These are phyloP conservation scores for Tachystola acroxantha DNA, from an alignment of 2,888 invertebrate genomes.

Conservation along the genomic window DNA sequence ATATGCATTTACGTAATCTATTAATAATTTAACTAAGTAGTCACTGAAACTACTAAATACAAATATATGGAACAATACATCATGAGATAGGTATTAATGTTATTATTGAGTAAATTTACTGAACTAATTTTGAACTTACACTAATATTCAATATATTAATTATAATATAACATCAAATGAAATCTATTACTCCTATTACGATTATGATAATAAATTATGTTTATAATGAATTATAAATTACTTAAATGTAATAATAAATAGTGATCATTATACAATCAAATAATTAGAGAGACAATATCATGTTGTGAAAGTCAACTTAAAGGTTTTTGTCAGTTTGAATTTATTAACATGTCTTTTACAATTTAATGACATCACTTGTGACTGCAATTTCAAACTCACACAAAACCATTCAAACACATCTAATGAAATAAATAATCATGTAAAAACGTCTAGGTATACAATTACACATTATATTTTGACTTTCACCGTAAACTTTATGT, in stretches of 20 bases:
- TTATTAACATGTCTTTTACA: too few species aligned
- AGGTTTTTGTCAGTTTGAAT: conserved; percentile 11
- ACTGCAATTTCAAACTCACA: conserved; percentile 1
- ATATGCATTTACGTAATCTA: conserved; percentile 67
- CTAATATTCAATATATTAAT: conserved; percentile 69
- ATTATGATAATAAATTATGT: conserved; percentile 74
- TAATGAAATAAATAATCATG: conserved; percentile 1
- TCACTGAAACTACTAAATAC: conserved; percentile 58
- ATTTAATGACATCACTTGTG: not conserved
- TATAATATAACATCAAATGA: conserved; percentile 64
- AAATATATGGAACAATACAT: conserved; percentile 54
- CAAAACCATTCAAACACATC: conserved; percentile 6
- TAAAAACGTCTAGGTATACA: conserved; percentile 4
- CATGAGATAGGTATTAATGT: conserved; percentile 45
- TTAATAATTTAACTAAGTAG: conserved; percentile 64
- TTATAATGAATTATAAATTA: conserved; percentile 67
- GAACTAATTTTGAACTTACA: conserved; percentile 71
- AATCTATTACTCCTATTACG: conserved; percentile 70
- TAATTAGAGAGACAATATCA: conserved; percentile 74
- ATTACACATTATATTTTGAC: conserved; percentile 33
- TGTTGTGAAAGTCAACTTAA: conserved; percentile 54
- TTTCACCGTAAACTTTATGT: conserved; percentile 47
- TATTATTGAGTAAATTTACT: conserved; percentile 52
- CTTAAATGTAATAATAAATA: conserved; percentile 76
- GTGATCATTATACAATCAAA: conserved; percentile 67